Base-by-base conservation (phyloP, 2,797 vertebrate species). In the Valencia hispanica region DNA sequence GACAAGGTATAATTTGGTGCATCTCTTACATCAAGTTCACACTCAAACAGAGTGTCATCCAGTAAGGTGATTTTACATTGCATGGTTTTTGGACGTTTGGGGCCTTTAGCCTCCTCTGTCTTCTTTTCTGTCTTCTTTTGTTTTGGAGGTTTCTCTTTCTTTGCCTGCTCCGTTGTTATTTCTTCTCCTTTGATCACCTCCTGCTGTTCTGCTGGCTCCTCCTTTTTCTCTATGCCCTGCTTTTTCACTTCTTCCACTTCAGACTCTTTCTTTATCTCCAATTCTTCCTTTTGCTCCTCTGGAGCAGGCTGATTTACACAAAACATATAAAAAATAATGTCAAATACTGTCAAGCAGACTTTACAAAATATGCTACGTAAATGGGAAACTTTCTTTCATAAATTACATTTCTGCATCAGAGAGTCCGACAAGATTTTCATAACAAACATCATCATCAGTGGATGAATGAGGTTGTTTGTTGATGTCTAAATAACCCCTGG, bases 61-160 rank as follows among this genome's bases (percentile, higher is more conserved):
- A 99, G 93, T 87, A 99, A 91, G 71, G 94, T 94, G 12, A 99
- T 95, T 93, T 96, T 97, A 92, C 97, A 99, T 81, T 95, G 95
- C 96, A 99, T 97, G 93, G 94, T 97, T 88, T 95, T 96, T 85
- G 94, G 95, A 76, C 92, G 95, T 87, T 94, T 97, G 80, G 94
- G 72, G 68, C 93, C 87, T 89, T 96, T 97, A 25, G 93, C 91
- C 57, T 95, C 92, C 72, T 96, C 96, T 88, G 77, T 75, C 83
- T 95, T 94, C 70, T 94, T 95, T 55, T 89, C 89, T 17, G 84
- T 89, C 70, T 84, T 81, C 74, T 83, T 93, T 72, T 51, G 86
- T 25, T 94, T 93, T 27, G 73, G 50, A 55, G 88, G 88, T 72
- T 90, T 80, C 41, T 84, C 71, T 53, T 93, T 94, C 61, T 93